phyloP scores from a whole-genome alignment of 2,888 invertebrate genomes.

The Hybos culiciformis region DNA sequence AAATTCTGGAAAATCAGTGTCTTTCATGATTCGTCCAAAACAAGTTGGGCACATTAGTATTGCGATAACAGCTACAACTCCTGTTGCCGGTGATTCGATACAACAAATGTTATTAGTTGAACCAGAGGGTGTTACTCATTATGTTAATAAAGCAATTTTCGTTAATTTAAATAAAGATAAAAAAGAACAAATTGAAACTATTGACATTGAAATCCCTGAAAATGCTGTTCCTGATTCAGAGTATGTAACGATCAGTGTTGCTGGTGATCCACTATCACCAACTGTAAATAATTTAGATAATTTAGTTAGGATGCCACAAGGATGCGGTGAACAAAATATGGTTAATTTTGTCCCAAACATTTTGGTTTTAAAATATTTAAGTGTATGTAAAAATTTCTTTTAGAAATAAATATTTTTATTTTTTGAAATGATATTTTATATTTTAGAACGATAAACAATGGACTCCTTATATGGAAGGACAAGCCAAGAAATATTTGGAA shows the following conservation, averaged over 20 bases:
- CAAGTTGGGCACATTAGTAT: constrained; percentile 58
- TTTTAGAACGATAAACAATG: constrained; percentile 47
- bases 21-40: constrained; percentile 69
- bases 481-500: constrained; percentile 38
- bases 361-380: constrained; percentile 49
- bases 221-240: constrained; percentile 61
- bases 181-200: constrained; percentile 39
- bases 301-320: constrained; percentile 65
- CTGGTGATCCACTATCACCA: constrained; percentile 64
- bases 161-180: constrained; percentile 51
- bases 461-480: constrained; percentile 48
- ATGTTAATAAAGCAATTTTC: constrained; percentile 56
- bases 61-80: constrained; percentile 59
- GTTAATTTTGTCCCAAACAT: constrained; percentile 56
- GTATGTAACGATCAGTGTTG: constrained; percentile 54
- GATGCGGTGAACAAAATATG: constrained; percentile 54
- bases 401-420: background rate
- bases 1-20: constrained; percentile 61
- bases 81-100: constrained; percentile 66
- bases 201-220: constrained; percentile 60
- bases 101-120: constrained; percentile 59
- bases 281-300: constrained; percentile 61
- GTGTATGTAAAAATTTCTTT: constrained; percentile 30
- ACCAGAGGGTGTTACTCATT: constrained; percentile 67
- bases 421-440: constrained; percentile 3